These are phyloP conservation scores for Clangula hyemalis DNA, from an alignment of 2,797 vertebrate genomes.

Conservation along the genomic window DNA sequence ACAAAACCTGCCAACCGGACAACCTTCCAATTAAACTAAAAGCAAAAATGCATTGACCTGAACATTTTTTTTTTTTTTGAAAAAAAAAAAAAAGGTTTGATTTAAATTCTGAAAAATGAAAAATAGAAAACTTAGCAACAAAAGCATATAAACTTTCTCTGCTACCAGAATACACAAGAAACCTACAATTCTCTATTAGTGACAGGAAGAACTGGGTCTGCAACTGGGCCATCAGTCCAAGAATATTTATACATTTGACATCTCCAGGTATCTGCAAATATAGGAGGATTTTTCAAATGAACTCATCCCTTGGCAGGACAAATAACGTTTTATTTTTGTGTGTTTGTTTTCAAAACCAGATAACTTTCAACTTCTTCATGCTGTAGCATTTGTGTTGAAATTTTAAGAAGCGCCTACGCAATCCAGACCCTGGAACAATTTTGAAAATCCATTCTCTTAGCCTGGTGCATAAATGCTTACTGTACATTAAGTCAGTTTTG, in stretches of 20 bases:
- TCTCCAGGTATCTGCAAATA: neutral
- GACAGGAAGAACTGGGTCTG: neutral
- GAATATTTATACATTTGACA: neutral
- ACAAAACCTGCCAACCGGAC: neutral
- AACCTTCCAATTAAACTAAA: neutral
- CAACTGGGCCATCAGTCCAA: neutral
- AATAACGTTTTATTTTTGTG: neutral
- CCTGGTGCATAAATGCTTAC: neutral
- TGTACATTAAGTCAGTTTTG: neutral
- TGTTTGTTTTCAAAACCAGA: neutral
- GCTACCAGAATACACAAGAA: neutral
- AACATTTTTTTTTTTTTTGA: neutral
- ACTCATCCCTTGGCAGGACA: neutral
- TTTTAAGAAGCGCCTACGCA: neutral
- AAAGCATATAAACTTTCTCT: neutral
- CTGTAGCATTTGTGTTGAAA: neutral
- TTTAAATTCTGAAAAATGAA: neutral
- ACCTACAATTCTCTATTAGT: neutral
- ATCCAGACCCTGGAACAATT: neutral
- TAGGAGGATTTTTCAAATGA: neutral
- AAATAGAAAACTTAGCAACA: neutral
- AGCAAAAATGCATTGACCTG: neutral
- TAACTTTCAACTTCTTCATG: neutral
- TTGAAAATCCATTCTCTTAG: neutral
- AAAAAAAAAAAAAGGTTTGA: neutral